Conservation (phyloP, 2,888 invertebrate genomes). For the Trichopoda pennipes region DNA sequence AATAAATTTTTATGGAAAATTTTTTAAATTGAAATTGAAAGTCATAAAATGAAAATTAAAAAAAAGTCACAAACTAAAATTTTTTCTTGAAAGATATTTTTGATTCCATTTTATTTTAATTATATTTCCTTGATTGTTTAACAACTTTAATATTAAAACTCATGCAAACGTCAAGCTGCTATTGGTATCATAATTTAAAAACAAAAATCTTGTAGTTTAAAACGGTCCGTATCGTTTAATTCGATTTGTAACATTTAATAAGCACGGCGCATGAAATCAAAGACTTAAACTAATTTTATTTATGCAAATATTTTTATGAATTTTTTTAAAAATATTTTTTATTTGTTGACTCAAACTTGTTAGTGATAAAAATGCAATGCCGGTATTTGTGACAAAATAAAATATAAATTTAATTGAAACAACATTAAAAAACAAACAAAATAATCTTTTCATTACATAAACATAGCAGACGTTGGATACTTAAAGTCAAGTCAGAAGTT, state of each 20-base stretch:
- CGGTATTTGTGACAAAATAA: neutral
- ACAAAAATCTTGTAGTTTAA: too few relatives aligned
- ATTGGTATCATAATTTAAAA: too few relatives aligned
- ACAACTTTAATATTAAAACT: too few relatives aligned
- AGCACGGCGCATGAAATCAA: neutral
- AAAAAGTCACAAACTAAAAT: too few relatives aligned
- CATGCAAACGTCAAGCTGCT: too few relatives aligned
- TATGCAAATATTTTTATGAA: conserved; percentile 12
- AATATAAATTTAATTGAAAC: neutral
- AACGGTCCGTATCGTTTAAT: too few relatives aligned
- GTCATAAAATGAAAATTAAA: neutral
- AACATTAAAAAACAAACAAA: neutral
- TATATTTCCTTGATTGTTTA: too few relatives aligned
- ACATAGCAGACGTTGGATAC: conserved; percentile 7
- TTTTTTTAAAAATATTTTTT: neutral
- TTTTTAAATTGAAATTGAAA: neutral
- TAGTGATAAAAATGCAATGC: conserved; percentile 23
- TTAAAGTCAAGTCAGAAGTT: conserved; percentile 25
- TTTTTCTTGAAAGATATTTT: too few relatives aligned
- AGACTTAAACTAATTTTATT: neutral
- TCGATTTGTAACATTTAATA: too few relatives aligned
- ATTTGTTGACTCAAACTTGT: conserved; percentile 2
- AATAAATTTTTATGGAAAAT: neutral
- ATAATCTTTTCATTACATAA: conserved; percentile 17
- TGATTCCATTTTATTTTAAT: too few relatives aligned